Base-by-base conservation (phyloP, 2,888 invertebrate species). In the Dryococelus australis region DNA sequence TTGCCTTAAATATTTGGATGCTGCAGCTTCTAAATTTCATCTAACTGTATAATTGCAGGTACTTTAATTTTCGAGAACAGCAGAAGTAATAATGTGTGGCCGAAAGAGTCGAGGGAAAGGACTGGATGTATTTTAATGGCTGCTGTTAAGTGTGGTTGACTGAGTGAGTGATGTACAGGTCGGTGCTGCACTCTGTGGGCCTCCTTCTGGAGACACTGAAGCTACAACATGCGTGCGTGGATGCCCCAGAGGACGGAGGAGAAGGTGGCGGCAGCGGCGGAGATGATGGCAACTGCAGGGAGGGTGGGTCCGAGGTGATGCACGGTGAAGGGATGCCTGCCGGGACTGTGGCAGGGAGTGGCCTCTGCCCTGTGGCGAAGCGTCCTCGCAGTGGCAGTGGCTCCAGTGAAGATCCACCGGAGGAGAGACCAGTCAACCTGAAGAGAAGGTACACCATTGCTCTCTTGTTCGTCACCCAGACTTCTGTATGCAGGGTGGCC, bases 191-290 rank as follows among this genome's bases (percentile, higher is more conserved):
- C 53, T 95, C 95, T 84, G 94, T 95, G n/a, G 95, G 95, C 9
- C 91, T 93, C 51, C 91, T 95, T 51, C 91, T 95, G 90, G 93
- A 94, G 89, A 94, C 92, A 92, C 92, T 95, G 88, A 92, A 94
- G 20, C 93, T 94, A 91, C 93, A 93, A 53, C 89, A 91, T 4
- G 90, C 90, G 53, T 90, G 91, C 85, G 10, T 43, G 35, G 53
- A 79, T 12, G 27, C 43, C 43, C 43, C 87, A 6, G 85, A 51
- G 16, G 87, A 88, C 79, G 87, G 78, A 10, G 86, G 65, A 84
- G 88, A 86, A 53, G 88, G 89, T 3, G 88, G 89, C 65, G 87
- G 86, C 16, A 86, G 85, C n/a, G 88, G 35, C 53, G 51, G 51
- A 20, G 65, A n/a, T 16, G 51, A 20, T 8, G 12, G 13, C 16